phyloP scores from a whole-genome alignment of 2,888 invertebrate genomes.

The Argyra leucocephala region DNA sequence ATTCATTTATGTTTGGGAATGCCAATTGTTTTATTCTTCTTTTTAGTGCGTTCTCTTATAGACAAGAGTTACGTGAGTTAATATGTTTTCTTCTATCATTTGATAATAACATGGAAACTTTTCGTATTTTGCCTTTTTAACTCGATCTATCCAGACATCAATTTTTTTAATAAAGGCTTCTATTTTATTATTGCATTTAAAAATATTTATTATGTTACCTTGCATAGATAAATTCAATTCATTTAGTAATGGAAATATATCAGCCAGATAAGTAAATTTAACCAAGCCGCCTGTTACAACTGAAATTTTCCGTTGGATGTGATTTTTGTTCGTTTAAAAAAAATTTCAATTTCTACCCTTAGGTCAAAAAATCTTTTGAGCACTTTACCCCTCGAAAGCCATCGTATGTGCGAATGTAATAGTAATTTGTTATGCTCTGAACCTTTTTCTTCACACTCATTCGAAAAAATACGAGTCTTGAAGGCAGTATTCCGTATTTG shows the following conservation, averaged over 20 bases:
- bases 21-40: too few relatives aligned
- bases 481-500: too few relatives aligned
- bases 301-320: slow-evolving; percentile 2
- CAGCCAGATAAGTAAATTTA: slow-evolving; percentile 11
- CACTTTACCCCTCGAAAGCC: slow-evolving; percentile 13
- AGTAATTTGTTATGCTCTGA: slow-evolving; percentile 16
- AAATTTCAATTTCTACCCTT: slow-evolving; percentile 8
- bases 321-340: slow-evolving; percentile 7
- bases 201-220: background rate
- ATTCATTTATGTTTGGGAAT: too few relatives aligned
- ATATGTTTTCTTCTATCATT: background rate
- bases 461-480: too few relatives aligned
- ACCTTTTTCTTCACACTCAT: slow-evolving; percentile 23
- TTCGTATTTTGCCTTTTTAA: slow-evolving; percentile 6
- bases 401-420: slow-evolving; percentile 11
- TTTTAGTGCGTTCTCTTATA: too few relatives aligned
- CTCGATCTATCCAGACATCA: slow-evolving; percentile 11
- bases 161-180: slow-evolving; percentile 14
- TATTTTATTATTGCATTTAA: slow-evolving; percentile 13
- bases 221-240: slow-evolving; percentile 7
- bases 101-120: slow-evolving; percentile 11
- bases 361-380: slow-evolving; percentile 12
- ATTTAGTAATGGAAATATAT: slow-evolving; percentile 8
- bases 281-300: slow-evolving; percentile 5
- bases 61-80: background rate